These are phyloP conservation scores for Cavia aperea DNA, from an alignment of 2,113 vertebrate genomes.

Conservation along the genomic window DNA sequence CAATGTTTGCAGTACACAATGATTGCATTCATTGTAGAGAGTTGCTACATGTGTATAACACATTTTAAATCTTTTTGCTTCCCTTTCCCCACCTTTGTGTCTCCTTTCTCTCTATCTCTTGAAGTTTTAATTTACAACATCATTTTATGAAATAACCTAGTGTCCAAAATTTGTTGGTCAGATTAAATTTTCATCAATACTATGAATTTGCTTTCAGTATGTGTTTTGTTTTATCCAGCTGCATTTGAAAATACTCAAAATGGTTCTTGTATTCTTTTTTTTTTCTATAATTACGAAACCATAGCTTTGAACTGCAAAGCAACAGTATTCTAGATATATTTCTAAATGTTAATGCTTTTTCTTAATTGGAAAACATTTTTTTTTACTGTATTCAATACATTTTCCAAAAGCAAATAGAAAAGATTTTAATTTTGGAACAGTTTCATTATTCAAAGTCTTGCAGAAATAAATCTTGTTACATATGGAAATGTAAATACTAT, in stretches of 20 bases:
- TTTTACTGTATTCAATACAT: not conserved
- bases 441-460: not conserved
- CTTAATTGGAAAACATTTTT: not conserved
- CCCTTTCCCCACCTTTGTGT: not conserved
- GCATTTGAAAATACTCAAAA: not conserved
- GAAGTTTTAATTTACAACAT: not conserved
- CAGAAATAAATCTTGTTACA: not conserved
- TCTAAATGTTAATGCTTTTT: not conserved
- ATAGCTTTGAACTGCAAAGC: not conserved
- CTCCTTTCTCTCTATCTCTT: not conserved
- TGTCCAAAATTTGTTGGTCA: not conserved
- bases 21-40: not conserved
- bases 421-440: not conserved
- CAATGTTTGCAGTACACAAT: not conserved
- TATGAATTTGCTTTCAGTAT: not conserved
- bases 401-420: not conserved
- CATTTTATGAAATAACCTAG: not conserved
- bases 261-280: not conserved
- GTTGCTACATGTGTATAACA: not conserved
- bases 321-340: not conserved
- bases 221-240: not conserved
- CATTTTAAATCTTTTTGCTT: not conserved
- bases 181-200: not conserved
- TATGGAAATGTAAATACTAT: not conserved
- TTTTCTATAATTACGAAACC: not conserved